Base-by-base conservation (phyloP, 1,140 invertebrate species). In the Drosophila punjabiensis region DNA sequence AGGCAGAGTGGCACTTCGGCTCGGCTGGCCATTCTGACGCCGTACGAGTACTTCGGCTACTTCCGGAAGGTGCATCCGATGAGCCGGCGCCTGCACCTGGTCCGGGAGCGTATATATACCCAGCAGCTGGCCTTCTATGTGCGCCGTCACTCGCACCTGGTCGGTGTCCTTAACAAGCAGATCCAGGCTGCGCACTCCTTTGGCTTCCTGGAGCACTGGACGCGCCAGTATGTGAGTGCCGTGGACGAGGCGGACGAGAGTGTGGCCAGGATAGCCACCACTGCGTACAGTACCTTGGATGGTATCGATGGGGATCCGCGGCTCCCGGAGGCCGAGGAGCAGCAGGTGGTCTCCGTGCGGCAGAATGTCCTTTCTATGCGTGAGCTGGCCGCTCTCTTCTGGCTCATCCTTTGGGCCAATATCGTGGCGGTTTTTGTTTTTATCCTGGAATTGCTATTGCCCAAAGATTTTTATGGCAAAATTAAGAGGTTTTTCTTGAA, bases 31-130 rank as follows among this genome's bases (percentile, higher is more conserved):
- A 80, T 89, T 37, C 78, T 92, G 7, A 89, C 82, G 18, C 85
- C 89, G 0, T 89, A 92, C 56, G 90, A 92, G 35, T 92, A 92
- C 55, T 92, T 84, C 32, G 90, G 90, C 0, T 92, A 92, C 68
- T 92, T 83, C 53, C 73, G 89, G 45, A 92, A 89, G 43, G 82
- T 90, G 52, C 79, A 90, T 43, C 53, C 82, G 6, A 80, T 80
- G 76, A 90, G 79, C 55, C 80, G 79, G 1, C 59, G 63, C 0
- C 43, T 92, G 70, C 89, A 91, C 33, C 10, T 92, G 65, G 90
- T 92, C 0, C 39, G 70, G 7, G 89, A 92, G 18, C 89, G 89
- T 11, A 81, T 92, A 37, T 84, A 82, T n/a, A 92, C 85, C 2
- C 89, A 92, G 47, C 90, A 92, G 52, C 20, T 92, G 56, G 58